These are phyloP conservation scores for Drosophila rhopaloa DNA, from an alignment of 1,140 invertebrate species.

Conservation along the genomic window DNA sequence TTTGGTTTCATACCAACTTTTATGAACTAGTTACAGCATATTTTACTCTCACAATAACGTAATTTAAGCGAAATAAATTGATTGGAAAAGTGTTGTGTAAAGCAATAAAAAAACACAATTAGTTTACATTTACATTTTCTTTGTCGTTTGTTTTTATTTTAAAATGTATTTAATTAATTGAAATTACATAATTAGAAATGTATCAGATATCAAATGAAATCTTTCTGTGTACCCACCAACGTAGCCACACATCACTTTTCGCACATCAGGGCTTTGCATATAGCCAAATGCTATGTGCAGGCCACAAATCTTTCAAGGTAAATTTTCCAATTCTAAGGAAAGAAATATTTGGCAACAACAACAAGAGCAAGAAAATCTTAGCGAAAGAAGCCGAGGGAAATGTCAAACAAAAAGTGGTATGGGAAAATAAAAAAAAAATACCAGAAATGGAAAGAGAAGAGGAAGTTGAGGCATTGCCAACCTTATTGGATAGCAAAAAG, in stretches of 20 bases:
- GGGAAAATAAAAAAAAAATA: slow-evolving; percentile 11
- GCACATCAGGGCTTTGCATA: slow-evolving; percentile 17
- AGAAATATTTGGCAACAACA: slow-evolving; percentile 43
- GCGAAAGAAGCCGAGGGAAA: slow-evolving; percentile 13
- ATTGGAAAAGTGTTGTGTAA: too few relatives aligned
- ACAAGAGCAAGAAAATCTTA: slow-evolving; percentile 14
- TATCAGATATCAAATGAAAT: neutral
- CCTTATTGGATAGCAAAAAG: slow-evolving; percentile 16
- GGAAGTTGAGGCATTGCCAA: slow-evolving; percentile 3
- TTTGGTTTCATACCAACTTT: too few relatives aligned
- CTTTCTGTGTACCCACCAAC: slow-evolving; percentile 9
- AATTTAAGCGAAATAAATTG: neutral
- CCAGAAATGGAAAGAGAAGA: slow-evolving; percentile 7
- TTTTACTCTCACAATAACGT: too few relatives aligned
- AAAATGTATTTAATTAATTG: neutral
- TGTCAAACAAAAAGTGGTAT: slow-evolving; percentile 23
- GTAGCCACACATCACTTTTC: slow-evolving; percentile 5
- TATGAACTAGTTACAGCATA: too few relatives aligned
- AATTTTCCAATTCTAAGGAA: slow-evolving; percentile 67
- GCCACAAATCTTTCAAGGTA: slow-evolving; percentile 40
- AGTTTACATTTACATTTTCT: neutral
- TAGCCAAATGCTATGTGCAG: slow-evolving; percentile 16
- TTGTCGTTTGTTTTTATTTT: neutral
- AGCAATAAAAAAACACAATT: neutral
- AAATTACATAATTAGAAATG: neutral